Percentiles rank a stretch among this genome's conserved stretches.
These are phyloP conservation scores for Acanthoscelides obtectus DNA, from an alignment of 2,888 invertebrate genomes.

Conservation along the genomic window DNA sequence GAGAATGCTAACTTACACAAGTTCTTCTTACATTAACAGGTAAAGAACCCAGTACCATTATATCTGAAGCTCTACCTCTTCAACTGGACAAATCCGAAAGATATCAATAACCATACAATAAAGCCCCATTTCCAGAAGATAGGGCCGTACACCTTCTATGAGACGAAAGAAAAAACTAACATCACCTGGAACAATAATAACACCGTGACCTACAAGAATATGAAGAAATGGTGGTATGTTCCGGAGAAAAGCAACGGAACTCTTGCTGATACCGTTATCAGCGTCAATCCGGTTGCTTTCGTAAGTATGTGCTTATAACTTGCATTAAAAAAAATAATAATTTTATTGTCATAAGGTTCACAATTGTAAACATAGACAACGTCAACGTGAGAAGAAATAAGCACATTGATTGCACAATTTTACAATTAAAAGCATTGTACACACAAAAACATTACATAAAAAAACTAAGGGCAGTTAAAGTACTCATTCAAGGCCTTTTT, in stretches of 20 bases:
- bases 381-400: no score
- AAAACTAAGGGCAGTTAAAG: no score
- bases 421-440: no score
- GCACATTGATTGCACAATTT: no score
- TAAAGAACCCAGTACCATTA: constrained; percentile 58
- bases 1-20: no score
- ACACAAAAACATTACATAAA: no score
- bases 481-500: no score
- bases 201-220: constrained; percentile 68
- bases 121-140: constrained; percentile 55
- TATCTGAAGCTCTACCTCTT: constrained; percentile 66
- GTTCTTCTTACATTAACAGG: no score
- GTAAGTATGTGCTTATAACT: constrained; percentile 53
- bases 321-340: no score
- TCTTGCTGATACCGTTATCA: constrained; percentile 65
- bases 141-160: constrained; percentile 64
- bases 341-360: no score
- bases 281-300: constrained; percentile 72
- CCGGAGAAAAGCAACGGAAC: constrained; percentile 60
- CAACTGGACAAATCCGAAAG: constrained; percentile 77
- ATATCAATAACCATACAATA: constrained; percentile 50
- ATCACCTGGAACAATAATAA: constrained; percentile 66
- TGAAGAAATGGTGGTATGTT: constrained; percentile 67
- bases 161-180: constrained; percentile 67
- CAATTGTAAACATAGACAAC: no score